These are phyloP conservation scores for Hemitrygon akajei DNA, from an alignment of 2,797 vertebrate species.

Conservation along the genomic window DNA sequence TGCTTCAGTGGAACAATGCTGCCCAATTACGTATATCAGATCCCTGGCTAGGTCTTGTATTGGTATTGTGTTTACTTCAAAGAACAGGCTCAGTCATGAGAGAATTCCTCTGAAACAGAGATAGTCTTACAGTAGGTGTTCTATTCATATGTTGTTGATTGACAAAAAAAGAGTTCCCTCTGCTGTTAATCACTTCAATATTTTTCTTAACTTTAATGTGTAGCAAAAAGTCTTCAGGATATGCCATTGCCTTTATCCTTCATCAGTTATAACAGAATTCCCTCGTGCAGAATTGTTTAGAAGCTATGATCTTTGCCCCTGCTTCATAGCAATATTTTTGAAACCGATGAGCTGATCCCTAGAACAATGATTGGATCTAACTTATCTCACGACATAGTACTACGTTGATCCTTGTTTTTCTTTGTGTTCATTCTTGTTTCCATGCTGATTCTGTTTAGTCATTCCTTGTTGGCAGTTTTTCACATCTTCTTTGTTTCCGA, in stretches of 20 bases:
- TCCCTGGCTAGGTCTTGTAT: background rate
- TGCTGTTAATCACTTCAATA: background rate
- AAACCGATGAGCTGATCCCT: background rate
- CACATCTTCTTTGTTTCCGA: background rate
- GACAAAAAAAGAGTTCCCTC: background rate
- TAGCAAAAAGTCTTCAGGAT: too few species aligned
- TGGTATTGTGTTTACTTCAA: background rate
- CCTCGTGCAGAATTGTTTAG: background rate
- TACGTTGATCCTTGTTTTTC: background rate
- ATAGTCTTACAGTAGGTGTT: background rate
- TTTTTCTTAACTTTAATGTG: background rate
- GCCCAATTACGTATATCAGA: conserved; percentile 12
- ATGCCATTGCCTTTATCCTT: background rate
- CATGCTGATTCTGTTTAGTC: background rate
- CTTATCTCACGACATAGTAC: background rate
- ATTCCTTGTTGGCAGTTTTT: background rate
- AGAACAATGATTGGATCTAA: background rate
- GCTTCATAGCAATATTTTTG: background rate
- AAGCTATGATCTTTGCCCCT: background rate
- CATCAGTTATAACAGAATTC: background rate
- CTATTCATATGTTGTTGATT: background rate
- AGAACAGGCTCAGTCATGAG: background rate
- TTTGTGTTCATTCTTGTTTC: background rate
- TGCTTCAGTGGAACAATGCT: conserved; percentile 6
- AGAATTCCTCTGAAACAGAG: background rate